Evolutionary conservation across 2,113 vertebrate genomes (phyloP), one percentile per base, ranked within the genome.

Genomic region (Lycaon pictus): DNA sequence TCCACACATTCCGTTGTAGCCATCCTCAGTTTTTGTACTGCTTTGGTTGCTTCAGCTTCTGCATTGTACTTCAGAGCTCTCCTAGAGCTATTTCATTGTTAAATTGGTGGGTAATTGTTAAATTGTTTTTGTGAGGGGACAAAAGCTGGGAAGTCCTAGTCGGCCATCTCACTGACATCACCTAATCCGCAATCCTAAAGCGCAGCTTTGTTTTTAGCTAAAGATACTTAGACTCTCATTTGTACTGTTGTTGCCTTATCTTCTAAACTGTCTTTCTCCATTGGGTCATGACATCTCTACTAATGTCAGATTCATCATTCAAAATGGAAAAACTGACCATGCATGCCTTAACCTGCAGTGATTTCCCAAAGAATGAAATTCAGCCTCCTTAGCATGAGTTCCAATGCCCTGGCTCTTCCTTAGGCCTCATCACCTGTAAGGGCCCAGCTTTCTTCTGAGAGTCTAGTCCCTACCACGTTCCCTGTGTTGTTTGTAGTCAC

Each of bases 291-390:
- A n/a, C 11, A 92, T 88, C 43, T 88, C 32, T 25, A 56, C 13
- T 53, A 71, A n/a, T 62, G 25, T 81, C 32, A 53, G 12, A 53
- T 77, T 77, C 60, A 71, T 69, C 53, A 53, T 80, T 55, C 20
- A 81, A 43, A 87, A 60, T 95, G 13, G 55, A 80, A 63, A 67
- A 53, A 62, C 19, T 60, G 43, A 81, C 55, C 74, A 81, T 55
- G 37, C 15, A 81, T 55, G 37, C 15, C 29, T 63, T 87, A 87
- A 22, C 23, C 27, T 80, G 19, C 4, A 87, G 29, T 43, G n/a
- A 51, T 95, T 80, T 92, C 74, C 32, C 63, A 37, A 53, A 23
- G 77, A 88, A 71, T 88, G 43, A 55, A 60, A 5, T 93, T 95
- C 74, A 48, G 32, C 35, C 11, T 82, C 25, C n/a, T 48, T 67